Conservation (phyloP, 2,797 vertebrate species). For the Lacerta agilis region DNA sequence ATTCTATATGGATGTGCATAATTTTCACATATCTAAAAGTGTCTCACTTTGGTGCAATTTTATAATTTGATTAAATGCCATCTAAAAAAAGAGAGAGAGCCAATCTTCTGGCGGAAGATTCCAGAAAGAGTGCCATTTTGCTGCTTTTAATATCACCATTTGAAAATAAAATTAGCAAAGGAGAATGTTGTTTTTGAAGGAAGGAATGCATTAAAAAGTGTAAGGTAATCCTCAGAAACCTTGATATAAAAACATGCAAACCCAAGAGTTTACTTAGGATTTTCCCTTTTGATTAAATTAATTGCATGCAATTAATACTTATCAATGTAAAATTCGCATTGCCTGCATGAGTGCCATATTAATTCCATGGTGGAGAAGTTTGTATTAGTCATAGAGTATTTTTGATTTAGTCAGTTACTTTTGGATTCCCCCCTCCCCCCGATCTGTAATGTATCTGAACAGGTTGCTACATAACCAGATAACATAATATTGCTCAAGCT, state of each 20-base stretch:
- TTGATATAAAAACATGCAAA: background rate
- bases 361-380: slow-evolving; percentile 19
- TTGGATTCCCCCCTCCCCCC: slow-evolving; percentile 14
- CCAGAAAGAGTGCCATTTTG: background rate
- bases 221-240: background rate
- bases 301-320: slow-evolving; percentile 22
- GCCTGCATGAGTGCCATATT: background rate
- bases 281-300: slow-evolving; percentile 13
- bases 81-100: background rate
- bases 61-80: background rate
- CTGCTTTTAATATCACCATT: background rate
- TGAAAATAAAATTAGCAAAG: background rate
- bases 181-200: background rate
- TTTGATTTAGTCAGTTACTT: slow-evolving; percentile 23
- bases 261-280: background rate
- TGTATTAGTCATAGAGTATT: slow-evolving; percentile 9
- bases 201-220: background rate
- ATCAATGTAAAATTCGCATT: background rate
- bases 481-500: slow-evolving; percentile 55
- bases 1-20: background rate
- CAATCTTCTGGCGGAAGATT: background rate
- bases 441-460: slow-evolving; percentile 43
- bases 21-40: background rate
- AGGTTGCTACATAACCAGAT: slow-evolving; percentile 46
- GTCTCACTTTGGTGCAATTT: background rate